Conservation (phyloP, 2,797 vertebrate genomes). For the Acrossocheilus fasciatus region DNA sequence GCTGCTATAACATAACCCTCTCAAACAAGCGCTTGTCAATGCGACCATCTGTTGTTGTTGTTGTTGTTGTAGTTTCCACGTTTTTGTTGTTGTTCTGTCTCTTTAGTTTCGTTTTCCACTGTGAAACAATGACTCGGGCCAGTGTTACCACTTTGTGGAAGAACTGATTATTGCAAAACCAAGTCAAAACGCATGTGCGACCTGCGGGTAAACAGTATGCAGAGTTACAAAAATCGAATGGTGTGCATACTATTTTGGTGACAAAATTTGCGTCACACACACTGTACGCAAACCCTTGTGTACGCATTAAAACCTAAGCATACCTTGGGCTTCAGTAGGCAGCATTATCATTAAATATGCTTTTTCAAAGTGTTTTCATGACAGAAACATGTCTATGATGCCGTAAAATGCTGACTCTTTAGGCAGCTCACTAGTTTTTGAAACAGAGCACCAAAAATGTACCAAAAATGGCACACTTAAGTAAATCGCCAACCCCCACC, state of each 20-base stretch:
- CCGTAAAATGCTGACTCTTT: neutral
- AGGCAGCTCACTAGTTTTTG: neutral
- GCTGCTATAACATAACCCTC: neutral
- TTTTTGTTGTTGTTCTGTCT: no score
- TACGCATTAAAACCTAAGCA: neutral
- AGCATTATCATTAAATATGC: slow-evolving; percentile 3
- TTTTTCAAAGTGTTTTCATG: slow-evolving; percentile 21
- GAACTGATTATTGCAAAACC: no score
- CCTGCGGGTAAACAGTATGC: neutral
- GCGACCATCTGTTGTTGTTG: neutral
- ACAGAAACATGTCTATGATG: neutral
- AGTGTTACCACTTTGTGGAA: neutral
- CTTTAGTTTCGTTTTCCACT: no score
- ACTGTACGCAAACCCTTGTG: neutral
- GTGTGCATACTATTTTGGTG: neutral
- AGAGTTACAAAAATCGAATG: neutral
- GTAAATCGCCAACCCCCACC: slow-evolving; percentile 19
- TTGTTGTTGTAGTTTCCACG: no score
- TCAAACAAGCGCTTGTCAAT: neutral
- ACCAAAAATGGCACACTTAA: neutral
- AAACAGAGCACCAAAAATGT: neutral
- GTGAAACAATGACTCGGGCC: no score
- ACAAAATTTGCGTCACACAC: neutral
- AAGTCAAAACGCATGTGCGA: neutral
- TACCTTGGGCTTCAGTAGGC: neutral